Evolutionary conservation across 2,113 vertebrate genomes (phyloP).

Genomic region (Psittacara wagleri): DNA sequence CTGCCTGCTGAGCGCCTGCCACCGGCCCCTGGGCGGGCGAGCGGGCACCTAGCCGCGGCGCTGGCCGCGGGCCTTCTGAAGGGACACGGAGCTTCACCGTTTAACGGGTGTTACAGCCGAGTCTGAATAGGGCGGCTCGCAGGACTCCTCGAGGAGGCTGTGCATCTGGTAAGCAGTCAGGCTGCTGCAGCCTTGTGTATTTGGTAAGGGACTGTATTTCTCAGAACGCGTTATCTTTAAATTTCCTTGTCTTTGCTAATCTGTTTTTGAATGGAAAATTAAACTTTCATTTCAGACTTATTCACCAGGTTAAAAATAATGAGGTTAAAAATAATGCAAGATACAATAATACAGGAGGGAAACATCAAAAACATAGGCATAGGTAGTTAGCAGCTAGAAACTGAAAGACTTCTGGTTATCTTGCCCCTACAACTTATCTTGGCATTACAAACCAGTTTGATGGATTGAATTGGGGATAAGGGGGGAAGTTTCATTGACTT

Average conservation of each 20-base stretch:
- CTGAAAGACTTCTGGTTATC: neutral
- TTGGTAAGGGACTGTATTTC: fast-evolving
- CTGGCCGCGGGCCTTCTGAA: fast-evolving
- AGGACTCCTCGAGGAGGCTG: neutral
- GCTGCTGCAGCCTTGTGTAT: fast-evolving
- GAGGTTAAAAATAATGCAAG: fast-evolving
- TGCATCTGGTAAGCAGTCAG: neutral
- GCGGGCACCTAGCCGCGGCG: no score
- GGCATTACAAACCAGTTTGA: neutral
- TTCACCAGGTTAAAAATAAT: fast-evolving
- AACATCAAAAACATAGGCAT: fast-evolving
- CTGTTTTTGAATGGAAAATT: neutral
- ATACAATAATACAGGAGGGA: neutral
- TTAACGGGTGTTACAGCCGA: neutral
- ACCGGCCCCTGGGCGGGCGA: neutral
- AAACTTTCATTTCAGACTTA: neutral
- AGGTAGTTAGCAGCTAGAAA: neutral
- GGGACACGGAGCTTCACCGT: fast-evolving
- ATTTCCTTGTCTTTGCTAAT: fast-evolving
- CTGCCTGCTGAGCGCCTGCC: neutral
- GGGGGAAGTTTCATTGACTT: neutral
- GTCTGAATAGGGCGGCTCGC: fast-evolving
- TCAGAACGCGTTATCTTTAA: fast-evolving
- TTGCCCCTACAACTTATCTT: fast-evolving
- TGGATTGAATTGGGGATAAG: neutral